phyloP scores from a whole-genome alignment of 2,888 invertebrate species.

The Ichneumoninae sp. region DNA sequence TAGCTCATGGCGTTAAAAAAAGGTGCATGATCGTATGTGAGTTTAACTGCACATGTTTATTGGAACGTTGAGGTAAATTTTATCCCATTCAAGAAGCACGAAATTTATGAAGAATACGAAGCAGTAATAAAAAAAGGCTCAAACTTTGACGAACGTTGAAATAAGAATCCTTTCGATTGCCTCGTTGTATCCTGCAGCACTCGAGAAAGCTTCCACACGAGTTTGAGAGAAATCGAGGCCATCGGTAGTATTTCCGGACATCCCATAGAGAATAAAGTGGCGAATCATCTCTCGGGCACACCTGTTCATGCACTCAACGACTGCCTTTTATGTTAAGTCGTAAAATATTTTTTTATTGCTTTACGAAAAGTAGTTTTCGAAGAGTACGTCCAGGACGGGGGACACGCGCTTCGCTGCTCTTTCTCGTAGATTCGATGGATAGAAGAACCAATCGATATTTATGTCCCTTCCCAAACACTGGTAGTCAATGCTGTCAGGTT shows the following conservation, averaged over 20 bases:
- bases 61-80: background rate
- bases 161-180: background rate
- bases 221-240: constrained; percentile 33
- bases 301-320: constrained; percentile 36
- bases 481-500: constrained; percentile 39
- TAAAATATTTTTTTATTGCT: constrained; percentile 59
- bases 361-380: constrained; percentile 21
- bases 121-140: background rate
- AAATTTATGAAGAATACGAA: background rate
- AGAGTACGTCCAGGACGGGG: background rate
- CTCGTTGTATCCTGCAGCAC: background rate
- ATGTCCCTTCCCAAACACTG: constrained; percentile 33
- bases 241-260: constrained; percentile 30
- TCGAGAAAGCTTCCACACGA: constrained; percentile 15
- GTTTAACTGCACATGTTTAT: background rate
- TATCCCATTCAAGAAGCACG: background rate
- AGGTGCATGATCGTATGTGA: background rate
- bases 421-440: constrained; percentile 13
- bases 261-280: constrained; percentile 41
- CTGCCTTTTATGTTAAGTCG: constrained; percentile 54
- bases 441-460: constrained; percentile 48
- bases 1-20: background rate
- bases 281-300: constrained; percentile 29
- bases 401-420: background rate
- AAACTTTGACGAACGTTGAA: background rate